Evolutionary conservation across 1,140 invertebrate genomes (phyloP), one percentile per base, ranked within the genome.

Genomic region (Lucilia cuprina): DNA sequence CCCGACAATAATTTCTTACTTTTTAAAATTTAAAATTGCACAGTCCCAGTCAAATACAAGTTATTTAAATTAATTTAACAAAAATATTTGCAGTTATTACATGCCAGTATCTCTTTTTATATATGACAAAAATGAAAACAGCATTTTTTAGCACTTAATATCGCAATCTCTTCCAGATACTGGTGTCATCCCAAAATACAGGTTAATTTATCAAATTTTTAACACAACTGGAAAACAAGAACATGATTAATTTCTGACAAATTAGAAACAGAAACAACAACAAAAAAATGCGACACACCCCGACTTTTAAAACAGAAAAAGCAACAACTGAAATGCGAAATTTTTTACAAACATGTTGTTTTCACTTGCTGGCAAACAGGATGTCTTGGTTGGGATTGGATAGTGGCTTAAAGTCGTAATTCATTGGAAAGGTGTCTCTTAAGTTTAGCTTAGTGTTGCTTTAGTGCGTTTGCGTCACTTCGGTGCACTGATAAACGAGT

Each of bases 181-280:
- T 41, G 55, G 7, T 70, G 65, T 25, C 65, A 70, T 70, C 65
- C 65, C 10, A 25, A 25, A 70, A 70, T 70, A 70, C 65, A 70
- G 65, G 65, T 70, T 70, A 70, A 70, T 70, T 70, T 21, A 70
- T 70, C 65, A 70, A 70, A 21, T 41, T 70, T 70, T 70, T 70
- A 19, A 70, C 19, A 70, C 65, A 70, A 25, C 65, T 25, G 8
- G 10, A 70, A 70, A 70, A 70, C 65, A 70, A 19, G 65, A 70
- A 70, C 65, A 70, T 70, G 65, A 70, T 70, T 70, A 70, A 70
- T 70, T 70, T 70, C 65, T 70, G 65, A 70, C 65, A 70, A 70
- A 70, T 70, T 70, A 70, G 19, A 70, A 70, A 70, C 65, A 19
- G 19, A 70, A 70, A 70, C 5, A 21, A 70, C 7, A 21, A 70